Evolutionary conservation across 2,797 vertebrate species (phyloP).

Genomic region (Liasis olivaceus): DNA sequence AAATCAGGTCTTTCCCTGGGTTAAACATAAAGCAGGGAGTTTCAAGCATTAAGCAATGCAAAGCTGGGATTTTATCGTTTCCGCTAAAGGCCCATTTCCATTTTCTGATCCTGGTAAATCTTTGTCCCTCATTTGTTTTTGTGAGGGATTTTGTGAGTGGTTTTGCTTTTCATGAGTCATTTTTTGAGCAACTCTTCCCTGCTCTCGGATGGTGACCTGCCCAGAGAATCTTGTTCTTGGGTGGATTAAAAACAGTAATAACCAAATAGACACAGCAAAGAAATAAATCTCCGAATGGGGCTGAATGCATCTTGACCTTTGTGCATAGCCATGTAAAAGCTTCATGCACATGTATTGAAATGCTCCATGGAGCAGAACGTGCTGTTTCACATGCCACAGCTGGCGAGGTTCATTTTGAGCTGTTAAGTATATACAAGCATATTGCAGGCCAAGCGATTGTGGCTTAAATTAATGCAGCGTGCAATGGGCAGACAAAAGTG

Average conservation of each 20-base stretch:
- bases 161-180: background rate
- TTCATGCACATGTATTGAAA: background rate
- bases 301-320: background rate
- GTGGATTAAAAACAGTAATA: background rate
- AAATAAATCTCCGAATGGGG: background rate
- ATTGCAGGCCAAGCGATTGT: background rate
- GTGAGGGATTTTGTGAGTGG: background rate
- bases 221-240: background rate
- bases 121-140: background rate
- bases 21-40: background rate
- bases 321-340: background rate
- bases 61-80: background rate
- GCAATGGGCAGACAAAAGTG: background rate
- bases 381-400: background rate
- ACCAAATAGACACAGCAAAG: background rate
- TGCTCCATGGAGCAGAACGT: background rate
- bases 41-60: background rate
- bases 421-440: background rate
- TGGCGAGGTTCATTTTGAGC: background rate
- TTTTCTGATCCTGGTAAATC: background rate
- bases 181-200: background rate
- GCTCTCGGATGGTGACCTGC: background rate
- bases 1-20: background rate
- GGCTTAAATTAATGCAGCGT: background rate
- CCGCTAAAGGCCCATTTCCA: background rate